A percentile compares a stretch with the other conserved stretches of the same genome.
Conservation (phyloP, 2,888 invertebrate species). For the Drosophila tanythrix region DNA sequence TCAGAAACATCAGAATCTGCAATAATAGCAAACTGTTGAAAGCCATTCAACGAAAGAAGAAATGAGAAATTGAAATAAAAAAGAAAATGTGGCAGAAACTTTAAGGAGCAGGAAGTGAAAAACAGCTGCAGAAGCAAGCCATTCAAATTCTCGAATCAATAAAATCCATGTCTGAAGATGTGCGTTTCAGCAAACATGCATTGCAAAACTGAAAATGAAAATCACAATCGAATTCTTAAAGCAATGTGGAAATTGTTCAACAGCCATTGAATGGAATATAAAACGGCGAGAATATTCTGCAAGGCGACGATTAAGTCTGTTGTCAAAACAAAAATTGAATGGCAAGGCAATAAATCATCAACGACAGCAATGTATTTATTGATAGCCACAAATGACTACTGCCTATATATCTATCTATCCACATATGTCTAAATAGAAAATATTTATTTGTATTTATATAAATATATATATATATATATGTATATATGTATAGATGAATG, state of each 20-base stretch:
- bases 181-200: conserved; percentile 28
- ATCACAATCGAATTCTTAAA: conserved; percentile 16
- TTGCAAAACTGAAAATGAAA: conserved; percentile 30
- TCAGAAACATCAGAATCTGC: conserved; percentile 44
- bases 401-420: conserved; percentile 18
- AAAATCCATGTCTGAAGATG: conserved; percentile 58
- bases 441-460: neutral
- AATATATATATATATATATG: neutral
- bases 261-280: neutral
- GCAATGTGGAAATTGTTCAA: conserved; percentile 7
- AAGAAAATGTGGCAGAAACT: conserved; percentile 22
- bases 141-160: conserved; percentile 62
- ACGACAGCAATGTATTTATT: conserved; percentile 56
- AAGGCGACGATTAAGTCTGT: conserved; percentile 3
- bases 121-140: conserved; percentile 14
- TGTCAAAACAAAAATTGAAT: conserved; percentile 22
- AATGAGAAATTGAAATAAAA: neutral
- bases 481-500: conserved; percentile 5
- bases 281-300: neutral
- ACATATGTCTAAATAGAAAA: neutral
- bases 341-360: conserved; percentile 67
- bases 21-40: conserved; percentile 50
- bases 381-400: conserved; percentile 62
- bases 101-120: conserved; percentile 22
- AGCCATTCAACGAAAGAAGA: conserved; percentile 18